phyloP scores from a whole-genome alignment of 2,113 vertebrate genomes.

The Aspidoscelis tigris region DNA sequence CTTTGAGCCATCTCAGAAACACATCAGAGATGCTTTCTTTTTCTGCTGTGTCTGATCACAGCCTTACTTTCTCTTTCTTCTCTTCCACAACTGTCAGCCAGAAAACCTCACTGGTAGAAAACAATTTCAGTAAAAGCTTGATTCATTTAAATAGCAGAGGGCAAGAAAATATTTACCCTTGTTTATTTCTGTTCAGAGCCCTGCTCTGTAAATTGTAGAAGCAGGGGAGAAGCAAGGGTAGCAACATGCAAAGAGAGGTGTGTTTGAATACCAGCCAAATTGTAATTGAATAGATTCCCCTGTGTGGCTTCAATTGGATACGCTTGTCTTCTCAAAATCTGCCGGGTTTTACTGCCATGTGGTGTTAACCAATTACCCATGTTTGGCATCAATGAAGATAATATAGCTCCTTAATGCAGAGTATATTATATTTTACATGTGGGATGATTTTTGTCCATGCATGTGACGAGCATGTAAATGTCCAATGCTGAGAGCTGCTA shows the following conservation, averaged over 20 bases:
- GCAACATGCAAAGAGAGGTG: background rate
- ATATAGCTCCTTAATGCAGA: rapidly evolving
- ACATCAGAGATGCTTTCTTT: too few relatives aligned
- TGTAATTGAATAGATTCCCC: slow-evolving; percentile 9
- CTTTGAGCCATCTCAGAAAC: too few relatives aligned
- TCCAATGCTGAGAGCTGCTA: background rate
- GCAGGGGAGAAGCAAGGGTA: background rate
- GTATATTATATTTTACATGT: slow-evolving; percentile 9
- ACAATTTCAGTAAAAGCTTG: slow-evolving; percentile 37
- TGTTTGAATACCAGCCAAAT: background rate
- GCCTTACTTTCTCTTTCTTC: background rate
- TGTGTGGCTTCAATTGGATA: background rate
- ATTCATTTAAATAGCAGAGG: slow-evolving; percentile 22
- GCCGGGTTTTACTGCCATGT: background rate
- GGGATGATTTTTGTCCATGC: slow-evolving; percentile 9
- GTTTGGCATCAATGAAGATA: background rate
- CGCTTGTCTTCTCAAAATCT: slow-evolving; percentile 24
- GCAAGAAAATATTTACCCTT: slow-evolving; percentile 26
- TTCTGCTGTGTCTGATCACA: too few relatives aligned
- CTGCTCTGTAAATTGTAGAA: background rate
- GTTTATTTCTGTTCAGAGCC: rapidly evolving
- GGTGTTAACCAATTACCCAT: slow-evolving; percentile 33
- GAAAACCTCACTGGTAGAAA: slow-evolving; percentile 28
- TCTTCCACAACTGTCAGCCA: background rate
- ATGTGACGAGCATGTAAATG: slow-evolving; percentile 1